Evolutionary conservation across 2,113 vertebrate genomes (phyloP).

Genomic region (Chlorodrepanis virens): DNA sequence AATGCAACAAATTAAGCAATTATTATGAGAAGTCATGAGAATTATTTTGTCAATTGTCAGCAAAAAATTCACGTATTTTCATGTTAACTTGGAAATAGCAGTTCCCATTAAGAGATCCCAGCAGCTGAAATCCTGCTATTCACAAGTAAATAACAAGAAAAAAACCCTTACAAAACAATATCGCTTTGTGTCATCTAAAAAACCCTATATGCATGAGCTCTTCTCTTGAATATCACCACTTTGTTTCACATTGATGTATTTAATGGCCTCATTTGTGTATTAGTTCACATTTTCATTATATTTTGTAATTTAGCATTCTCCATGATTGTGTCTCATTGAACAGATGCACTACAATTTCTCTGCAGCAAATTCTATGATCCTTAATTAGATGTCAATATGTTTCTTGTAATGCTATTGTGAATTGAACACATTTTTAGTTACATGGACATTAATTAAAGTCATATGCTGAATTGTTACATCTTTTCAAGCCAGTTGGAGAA

Average conservation of each 20-base stretch:
- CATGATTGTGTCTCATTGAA: conserved; percentile 78
- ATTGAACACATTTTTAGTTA: conserved; percentile 82
- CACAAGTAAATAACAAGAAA: conserved; percentile 29
- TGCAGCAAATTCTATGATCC: conserved; percentile 77
- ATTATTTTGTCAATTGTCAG: conserved; percentile 44
- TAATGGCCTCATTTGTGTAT: conserved; percentile 74
- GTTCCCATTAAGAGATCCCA: conserved; percentile 19
- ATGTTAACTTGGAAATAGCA: conserved; percentile 42
- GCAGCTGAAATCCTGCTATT: conserved; percentile 62
- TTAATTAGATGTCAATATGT: conserved; percentile 84
- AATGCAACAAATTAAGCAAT: background rate
- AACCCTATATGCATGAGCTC: background rate
- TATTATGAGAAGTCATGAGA: conserved; percentile 26
- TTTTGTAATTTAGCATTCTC: conserved; percentile 74
- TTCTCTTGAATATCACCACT: conserved; percentile 40
- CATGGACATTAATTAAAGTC: conserved; percentile 83
- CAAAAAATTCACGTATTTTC: conserved; percentile 10
- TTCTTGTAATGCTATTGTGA: conserved; percentile 75
- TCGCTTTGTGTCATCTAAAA: conserved; percentile 29
- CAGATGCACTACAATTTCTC: conserved; percentile 79
- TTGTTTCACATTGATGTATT: conserved; percentile 65
- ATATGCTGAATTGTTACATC: conserved; percentile 77
- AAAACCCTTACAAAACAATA: conserved; percentile 24
- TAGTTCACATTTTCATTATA: conserved; percentile 75
- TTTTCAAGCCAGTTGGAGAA: conserved; percentile 73